A percentile compares a stretch with the other conserved stretches of the same genome.
Evolutionary conservation across 2,113 vertebrate genomes (phyloP).

Genomic region (Crotalus horridus): DNA sequence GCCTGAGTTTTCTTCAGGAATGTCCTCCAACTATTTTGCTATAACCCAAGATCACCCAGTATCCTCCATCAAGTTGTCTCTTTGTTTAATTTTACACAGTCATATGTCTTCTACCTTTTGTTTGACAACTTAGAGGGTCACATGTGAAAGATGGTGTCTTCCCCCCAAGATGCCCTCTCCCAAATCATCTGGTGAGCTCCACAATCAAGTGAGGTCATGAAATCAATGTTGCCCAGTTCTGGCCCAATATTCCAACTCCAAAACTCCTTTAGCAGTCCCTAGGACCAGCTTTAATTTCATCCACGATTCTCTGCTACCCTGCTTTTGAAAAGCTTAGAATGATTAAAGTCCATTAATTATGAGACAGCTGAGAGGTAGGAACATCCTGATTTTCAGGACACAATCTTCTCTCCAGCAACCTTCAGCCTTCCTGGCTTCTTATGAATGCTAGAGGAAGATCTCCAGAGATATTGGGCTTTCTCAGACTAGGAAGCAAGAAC

Average conservation of each 20-base stretch:
- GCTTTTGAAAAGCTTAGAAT: not conserved
- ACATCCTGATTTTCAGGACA: not conserved
- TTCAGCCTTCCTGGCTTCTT: not conserved
- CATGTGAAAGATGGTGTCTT: not conserved
- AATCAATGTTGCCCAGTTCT: not conserved
- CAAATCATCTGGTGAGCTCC: not conserved
- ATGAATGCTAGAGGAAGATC: not conserved
- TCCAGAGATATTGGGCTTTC: not conserved
- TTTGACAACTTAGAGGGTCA: not conserved
- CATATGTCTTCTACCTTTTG: not conserved
- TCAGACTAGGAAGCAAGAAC: not conserved
- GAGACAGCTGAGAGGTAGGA: not conserved
- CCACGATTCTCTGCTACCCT: not conserved
- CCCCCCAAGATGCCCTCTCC: not conserved
- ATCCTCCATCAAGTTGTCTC: not conserved
- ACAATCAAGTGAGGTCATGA: not conserved
- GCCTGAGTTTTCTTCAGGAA: not conserved
- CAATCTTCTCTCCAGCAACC: not conserved
- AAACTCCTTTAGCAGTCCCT: not conserved
- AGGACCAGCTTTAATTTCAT: not conserved
- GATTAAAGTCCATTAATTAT: not conserved
- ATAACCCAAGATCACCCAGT: not conserved
- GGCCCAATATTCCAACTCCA: not conserved
- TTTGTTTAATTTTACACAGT: not conserved
- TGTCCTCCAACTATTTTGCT: not conserved